Conservation (phyloP, 2,113 vertebrate genomes). For the Xiphophorus hellerii region DNA sequence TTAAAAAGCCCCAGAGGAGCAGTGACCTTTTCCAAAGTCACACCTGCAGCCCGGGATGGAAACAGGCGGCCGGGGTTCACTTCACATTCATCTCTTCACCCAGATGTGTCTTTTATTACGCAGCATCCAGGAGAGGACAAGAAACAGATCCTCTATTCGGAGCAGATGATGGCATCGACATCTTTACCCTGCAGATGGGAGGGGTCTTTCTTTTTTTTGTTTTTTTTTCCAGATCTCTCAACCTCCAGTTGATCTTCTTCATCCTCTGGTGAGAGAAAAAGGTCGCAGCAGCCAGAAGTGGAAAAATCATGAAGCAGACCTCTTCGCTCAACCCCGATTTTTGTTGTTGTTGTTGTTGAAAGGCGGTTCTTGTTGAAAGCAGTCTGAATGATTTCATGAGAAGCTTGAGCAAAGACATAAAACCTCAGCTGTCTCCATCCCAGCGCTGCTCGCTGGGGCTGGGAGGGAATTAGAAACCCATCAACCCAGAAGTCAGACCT, state of each 20-base stretch:
- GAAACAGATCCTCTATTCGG: slow-evolving; percentile 15
- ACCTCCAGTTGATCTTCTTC: slow-evolving; percentile 16
- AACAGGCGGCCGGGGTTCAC: slow-evolving; percentile 54
- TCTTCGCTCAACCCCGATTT: not conserved
- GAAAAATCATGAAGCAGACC: not conserved
- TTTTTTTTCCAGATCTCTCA: not conserved
- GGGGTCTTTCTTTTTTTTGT: no score
- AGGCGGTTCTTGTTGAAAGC: slow-evolving; percentile 16
- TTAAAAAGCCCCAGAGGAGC: slow-evolving; percentile 64
- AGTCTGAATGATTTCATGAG: slow-evolving; percentile 8
- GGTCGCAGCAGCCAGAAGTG: slow-evolving; percentile 32
- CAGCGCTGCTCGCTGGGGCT: no score
- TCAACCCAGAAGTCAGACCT: not conserved
- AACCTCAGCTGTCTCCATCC: not conserved
- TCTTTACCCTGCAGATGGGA: slow-evolving; percentile 13
- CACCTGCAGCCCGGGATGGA: slow-evolving; percentile 64
- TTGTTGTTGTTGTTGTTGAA: slow-evolving; percentile 4
- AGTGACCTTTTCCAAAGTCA: slow-evolving; percentile 50
- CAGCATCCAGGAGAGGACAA: slow-evolving; percentile 9
- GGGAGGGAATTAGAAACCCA: slow-evolving; percentile 11
- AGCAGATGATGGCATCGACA: slow-evolving; percentile 5
- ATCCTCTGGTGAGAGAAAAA: slow-evolving; percentile 16
- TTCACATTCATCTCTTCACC: slow-evolving; percentile 68
- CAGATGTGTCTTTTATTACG: slow-evolving; percentile 70
- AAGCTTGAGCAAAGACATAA: slow-evolving; percentile 23